These are phyloP conservation scores for Sebastes schlegelii DNA, from an alignment of 2,113 vertebrate genomes.

Conservation along the genomic window DNA sequence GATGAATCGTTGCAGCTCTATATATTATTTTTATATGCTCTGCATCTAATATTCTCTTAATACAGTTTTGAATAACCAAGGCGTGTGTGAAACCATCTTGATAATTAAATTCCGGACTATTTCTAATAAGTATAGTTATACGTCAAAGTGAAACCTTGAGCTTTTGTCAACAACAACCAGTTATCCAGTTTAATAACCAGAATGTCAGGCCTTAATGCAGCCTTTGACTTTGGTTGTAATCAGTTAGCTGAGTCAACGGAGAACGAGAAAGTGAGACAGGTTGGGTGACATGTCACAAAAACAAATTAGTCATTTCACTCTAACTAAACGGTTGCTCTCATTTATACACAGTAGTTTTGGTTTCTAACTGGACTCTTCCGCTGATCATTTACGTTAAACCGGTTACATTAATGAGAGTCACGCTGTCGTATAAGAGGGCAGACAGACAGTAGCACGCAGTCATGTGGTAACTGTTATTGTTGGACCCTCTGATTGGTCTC, in stretches of 20 bases:
- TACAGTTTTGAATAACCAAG: neutral
- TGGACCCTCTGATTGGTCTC: slow-evolving; percentile 31
- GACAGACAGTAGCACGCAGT: slow-evolving; percentile 4
- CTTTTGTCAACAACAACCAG: slow-evolving; percentile 23
- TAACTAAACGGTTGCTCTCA: neutral
- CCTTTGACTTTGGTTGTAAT: neutral
- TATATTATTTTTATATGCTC: neutral
- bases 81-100: neutral
- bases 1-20: too few species aligned
- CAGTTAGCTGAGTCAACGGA: slow-evolving; percentile 41
- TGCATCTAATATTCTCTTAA: neutral
- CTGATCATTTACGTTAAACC: neutral
- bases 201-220: slow-evolving; percentile 56
- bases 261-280: slow-evolving; percentile 46
- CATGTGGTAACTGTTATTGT: slow-evolving; percentile 6
- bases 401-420: slow-evolving; percentile 43
- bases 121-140: neutral
- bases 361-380: slow-evolving; percentile 7
- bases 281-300: slow-evolving; percentile 46
- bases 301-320: slow-evolving; percentile 5
- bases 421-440: neutral
- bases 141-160: neutral
- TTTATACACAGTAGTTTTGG: slow-evolving; percentile 3
- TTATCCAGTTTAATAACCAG: slow-evolving; percentile 57
- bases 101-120: neutral